Conservation (phyloP, 2,113 vertebrate species). For the Eupsittula cactorum region DNA sequence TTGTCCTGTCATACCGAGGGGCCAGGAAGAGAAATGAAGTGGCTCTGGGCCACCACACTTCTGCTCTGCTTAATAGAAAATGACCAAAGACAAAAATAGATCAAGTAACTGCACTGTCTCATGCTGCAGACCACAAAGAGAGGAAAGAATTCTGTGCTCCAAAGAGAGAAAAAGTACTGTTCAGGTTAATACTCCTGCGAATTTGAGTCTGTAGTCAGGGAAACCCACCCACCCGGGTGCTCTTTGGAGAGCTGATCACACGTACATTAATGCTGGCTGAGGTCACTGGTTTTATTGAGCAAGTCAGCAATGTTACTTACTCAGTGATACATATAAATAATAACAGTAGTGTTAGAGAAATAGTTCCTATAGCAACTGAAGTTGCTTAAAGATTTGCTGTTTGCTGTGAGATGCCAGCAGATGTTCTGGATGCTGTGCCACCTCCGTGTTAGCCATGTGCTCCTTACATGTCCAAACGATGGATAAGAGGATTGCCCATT, state of each 20-base stretch:
- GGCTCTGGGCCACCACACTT: background rate
- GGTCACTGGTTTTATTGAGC: background rate
- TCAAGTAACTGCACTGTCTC: background rate
- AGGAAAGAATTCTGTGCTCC: background rate
- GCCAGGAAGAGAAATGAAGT: background rate
- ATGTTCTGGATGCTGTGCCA: background rate
- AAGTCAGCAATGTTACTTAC: background rate
- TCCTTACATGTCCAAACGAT: background rate
- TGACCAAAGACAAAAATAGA: background rate
- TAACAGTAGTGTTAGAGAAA: background rate
- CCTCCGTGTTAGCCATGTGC: background rate
- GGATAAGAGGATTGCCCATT: background rate
- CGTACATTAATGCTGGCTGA: background rate
- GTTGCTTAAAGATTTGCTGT: constrained; percentile 20
- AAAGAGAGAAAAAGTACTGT: background rate
- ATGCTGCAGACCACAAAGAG: background rate
- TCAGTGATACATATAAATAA: background rate
- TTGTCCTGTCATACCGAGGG: background rate
- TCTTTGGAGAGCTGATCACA: background rate
- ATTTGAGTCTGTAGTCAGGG: background rate
- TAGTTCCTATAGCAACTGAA: constrained; percentile 14
- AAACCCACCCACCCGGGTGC: background rate
- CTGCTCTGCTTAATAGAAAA: background rate
- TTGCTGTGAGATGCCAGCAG: background rate
- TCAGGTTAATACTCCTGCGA: background rate